These are phyloP conservation scores for Lordiphosa collinella DNA, from an alignment of 1,140 invertebrate genomes.

Conservation along the genomic window DNA sequence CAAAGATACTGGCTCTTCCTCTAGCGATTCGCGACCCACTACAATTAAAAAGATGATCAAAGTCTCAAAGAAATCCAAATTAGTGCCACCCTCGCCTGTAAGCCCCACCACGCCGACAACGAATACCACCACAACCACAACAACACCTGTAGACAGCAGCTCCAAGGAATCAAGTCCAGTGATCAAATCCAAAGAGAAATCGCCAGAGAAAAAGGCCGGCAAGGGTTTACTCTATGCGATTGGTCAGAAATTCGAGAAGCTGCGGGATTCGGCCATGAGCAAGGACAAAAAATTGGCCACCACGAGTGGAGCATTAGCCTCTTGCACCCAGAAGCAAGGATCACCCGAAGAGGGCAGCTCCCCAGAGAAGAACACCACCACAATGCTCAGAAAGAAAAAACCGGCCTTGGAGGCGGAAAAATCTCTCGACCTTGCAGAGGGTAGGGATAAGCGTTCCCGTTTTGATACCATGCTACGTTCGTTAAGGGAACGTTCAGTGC, in stretches of 20 bases:
- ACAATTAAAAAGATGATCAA: slow-evolving; percentile 60
- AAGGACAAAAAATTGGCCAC: slow-evolving; percentile 57
- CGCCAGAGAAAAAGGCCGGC: slow-evolving; percentile 73
- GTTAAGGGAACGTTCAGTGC: slow-evolving; percentile 84
- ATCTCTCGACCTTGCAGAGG: not conserved
- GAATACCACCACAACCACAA: slow-evolving; percentile 54
- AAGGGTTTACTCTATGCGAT: slow-evolving; percentile 81
- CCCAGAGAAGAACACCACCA: slow-evolving; percentile 27
- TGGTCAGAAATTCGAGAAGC: slow-evolving; percentile 85
- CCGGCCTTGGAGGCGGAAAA: slow-evolving; percentile 26
- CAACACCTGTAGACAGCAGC: slow-evolving; percentile 50
- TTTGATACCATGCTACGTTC: slow-evolving; percentile 81
- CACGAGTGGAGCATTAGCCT: slow-evolving; percentile 14
- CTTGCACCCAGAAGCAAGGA: slow-evolving; percentile 48
- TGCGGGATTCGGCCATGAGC: slow-evolving; percentile 79
- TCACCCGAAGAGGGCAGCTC: slow-evolving; percentile 40
- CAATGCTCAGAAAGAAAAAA: slow-evolving; percentile 49
- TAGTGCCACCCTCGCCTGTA: slow-evolving; percentile 54
- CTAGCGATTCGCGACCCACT: slow-evolving; percentile 45
- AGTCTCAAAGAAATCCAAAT: slow-evolving; percentile 67
- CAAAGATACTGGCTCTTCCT: slow-evolving; percentile 40
- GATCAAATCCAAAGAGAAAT: slow-evolving; percentile 59
- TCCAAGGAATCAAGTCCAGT: slow-evolving; percentile 66
- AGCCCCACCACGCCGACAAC: slow-evolving; percentile 27
- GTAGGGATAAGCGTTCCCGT: slow-evolving; percentile 60